A percentile compares a stretch with the other conserved stretches of the same genome.
phyloP scores from a whole-genome alignment of 2,888 invertebrate species.

The Nemurella pictetii region DNA sequence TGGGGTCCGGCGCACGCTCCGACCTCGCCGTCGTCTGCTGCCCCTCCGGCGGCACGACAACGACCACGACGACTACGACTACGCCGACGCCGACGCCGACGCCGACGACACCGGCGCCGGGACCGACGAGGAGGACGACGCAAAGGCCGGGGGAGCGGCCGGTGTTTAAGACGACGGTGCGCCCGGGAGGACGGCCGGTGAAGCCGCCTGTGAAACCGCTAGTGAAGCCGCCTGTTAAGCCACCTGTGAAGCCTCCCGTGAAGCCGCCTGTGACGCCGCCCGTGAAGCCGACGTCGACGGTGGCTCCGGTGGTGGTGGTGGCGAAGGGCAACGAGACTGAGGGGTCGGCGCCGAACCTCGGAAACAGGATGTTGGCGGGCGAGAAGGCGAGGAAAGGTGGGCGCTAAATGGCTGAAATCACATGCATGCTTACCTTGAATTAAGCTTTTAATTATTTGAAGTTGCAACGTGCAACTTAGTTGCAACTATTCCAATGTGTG shows the following conservation, averaged over 20 bases:
- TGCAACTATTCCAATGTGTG: too few relatives aligned
- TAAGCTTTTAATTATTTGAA: too few relatives aligned
- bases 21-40: conserved; percentile 1
- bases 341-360: not conserved
- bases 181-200: not conserved
- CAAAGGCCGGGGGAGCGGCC: not conserved
- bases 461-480: too few relatives aligned
- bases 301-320: not conserved
- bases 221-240: not conserved
- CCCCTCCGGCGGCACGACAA: not conserved
- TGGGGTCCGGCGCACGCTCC: not conserved
- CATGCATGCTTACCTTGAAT: too few relatives aligned
- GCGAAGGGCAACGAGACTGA: not conserved
- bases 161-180: not conserved
- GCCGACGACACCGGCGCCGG: not conserved
- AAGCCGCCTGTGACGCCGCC: not conserved
- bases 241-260: not conserved
- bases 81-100: not conserved
- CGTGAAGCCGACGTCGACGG: not conserved
- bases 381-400: conserved; percentile 13
- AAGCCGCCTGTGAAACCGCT: not conserved
- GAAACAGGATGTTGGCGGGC: not conserved
- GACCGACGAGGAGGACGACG: not conserved
- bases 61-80: not conserved
- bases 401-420: too few relatives aligned